Evolutionary conservation across 2,888 invertebrate genomes (phyloP), one percentile per base, ranked within the genome.

Genomic region (Laothoe populi): DNA sequence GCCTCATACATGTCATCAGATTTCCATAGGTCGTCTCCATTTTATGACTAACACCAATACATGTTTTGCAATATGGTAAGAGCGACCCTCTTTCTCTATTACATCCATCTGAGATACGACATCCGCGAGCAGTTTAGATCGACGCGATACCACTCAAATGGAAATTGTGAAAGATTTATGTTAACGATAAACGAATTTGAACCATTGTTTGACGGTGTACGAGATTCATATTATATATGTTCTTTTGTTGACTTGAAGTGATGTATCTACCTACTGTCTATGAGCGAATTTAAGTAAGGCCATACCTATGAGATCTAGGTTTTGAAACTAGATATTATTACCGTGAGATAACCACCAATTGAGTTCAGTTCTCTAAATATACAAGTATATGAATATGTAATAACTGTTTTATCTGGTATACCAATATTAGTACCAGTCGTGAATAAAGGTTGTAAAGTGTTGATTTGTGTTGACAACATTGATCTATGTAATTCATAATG

Each of bases 151-250:
- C 65, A 63, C 63, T 70, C 68, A 58, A 59, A 63, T 73, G 69
- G 70, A 70, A 72, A 73, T 70, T 64, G 63, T 67, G 45, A 65
- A 58, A 68, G 72, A 74, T 76, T 68, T 65, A 70, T 71, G 63
- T 66, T 53, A 58, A 53, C 63, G 74, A 73, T 75, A 73, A 65
- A 65, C 31, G 64, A 58, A 63, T 63, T 53, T 35, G 60, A 65
- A 61, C 61, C 65, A 66, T 64, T 67, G 61, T 63, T 62, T 48
- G 35, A 58, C 40, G 57, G 45, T 53, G 59, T 21, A 48, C 46
- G 48, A 42, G 10, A 16, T 26, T 62, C 19, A 19, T 53, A 31
- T n/a, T 8, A 19, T 53, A 19, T 35, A 19, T 5, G 26, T 16
- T 49, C 53, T 53, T 53, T 53, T 53, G 31, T 42, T 19, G 35